Base-by-base conservation (phyloP, 2,797 vertebrate genomes). In the Pyrrhura leucotis region DNA sequence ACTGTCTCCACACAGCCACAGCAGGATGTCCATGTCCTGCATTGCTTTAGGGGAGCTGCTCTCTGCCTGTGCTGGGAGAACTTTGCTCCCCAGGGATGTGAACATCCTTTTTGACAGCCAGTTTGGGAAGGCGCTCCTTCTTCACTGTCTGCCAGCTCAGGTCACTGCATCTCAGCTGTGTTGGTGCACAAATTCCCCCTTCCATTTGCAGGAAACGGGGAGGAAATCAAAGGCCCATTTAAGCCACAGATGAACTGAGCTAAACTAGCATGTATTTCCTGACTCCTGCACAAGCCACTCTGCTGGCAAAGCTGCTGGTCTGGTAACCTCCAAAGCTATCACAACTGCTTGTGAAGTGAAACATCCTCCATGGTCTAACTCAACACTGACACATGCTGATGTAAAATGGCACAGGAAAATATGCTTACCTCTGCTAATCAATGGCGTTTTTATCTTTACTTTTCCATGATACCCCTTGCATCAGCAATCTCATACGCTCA, bases 171-270 rank as follows among this genome's bases (percentile, higher is more conserved):
- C 23, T 67, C 35, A 72, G 71, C 8, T 18, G 13, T 71, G 33
- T 14, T 13, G 23, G 10, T 12, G 26, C 33, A 69, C 31, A 77
- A 54, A 11, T n/a, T 89, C 39, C 58, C 15, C 17, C 29, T 59
- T 29, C 20, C 37, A 3, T 40, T 61, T 85, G 17, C 0, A 0
- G 0, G 2, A 10, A 23, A 5, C 0, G 5, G 14, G 9, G 9
- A 33, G 45, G 22, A 44, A 19, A 14, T 10, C 22, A 48, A 6
- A 48, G 19, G 56, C 11, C 19, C 8, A 33, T 31, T 53, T 47
- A 86, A 28, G 47, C 16, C 17, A 25, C 4, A 7, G 25, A 4
- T 29, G 45, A 78, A 8, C 26, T 44, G 67, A 59, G 69, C 15
- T 53, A 63, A 54, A 26, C 5, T 17, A 44, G 54, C 6, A 62